Evolutionary conservation across 2,113 vertebrate species (phyloP), one percentile per base, ranked within the genome.

Genomic region (Lontra canadensis): DNA sequence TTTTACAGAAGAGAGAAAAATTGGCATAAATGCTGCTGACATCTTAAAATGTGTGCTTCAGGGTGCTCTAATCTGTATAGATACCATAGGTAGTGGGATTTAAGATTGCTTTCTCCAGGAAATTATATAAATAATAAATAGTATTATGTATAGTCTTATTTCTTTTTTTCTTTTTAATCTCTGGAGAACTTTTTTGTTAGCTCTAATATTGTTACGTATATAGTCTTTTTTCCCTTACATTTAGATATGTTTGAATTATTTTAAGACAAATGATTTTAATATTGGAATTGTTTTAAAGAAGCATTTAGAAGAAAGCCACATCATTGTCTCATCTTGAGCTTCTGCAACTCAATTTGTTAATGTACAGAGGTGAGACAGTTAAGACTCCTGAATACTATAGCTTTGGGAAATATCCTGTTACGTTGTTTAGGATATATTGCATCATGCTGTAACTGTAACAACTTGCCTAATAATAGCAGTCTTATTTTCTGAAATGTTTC

Each of bases 91-190:
- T 91, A 61, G 29, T 78, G 44, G 44, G n/a, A 94, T 65, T 98
- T 97, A 81, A 94, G 88, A 57, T 96, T 90, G 44, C 83, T 98
- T 88, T 91, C 80, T 71, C 96, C 81, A 59, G 26, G 52, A 89
- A 59, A 92, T 82, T 42, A 76, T 78, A 47, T 96, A 95, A 85
- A 92, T 76, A 95, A n/a, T 95, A 96, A 96, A 96, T 98, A 93
- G 86, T 52, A 96, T 25, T 93, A 89, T 44, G 36, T 71, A 90
- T 96, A 78, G 26, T 95, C 94, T 96, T 73, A 95, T 88, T 97
- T 97, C 26, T 34, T 95, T 39, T 96, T 87, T 88, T 42, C 29
- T 36, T 79, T n/a, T 90, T n/a, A 94, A 71, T 83, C 23, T 7
- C 29, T 47, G 29, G 34, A 89, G 47, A 87, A 95, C n/a, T 49